Conservation (phyloP, 2,888 invertebrate genomes). For the Marronus borbonicus region DNA sequence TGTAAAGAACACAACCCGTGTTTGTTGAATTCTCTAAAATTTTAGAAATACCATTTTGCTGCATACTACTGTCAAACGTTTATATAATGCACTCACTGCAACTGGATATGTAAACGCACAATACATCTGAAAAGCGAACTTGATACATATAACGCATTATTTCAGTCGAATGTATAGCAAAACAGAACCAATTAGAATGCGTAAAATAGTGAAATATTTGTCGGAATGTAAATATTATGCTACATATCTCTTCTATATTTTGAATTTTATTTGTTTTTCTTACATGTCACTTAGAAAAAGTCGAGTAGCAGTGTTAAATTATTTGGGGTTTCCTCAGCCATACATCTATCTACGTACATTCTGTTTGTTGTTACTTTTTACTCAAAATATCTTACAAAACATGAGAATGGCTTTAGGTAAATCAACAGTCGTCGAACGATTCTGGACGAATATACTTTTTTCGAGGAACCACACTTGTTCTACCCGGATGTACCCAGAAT, state of each 20-base stretch:
- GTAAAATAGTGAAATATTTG: slow-evolving; percentile 30
- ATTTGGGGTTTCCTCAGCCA: slow-evolving; percentile 27
- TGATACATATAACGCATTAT: not conserved
- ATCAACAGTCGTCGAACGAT: slow-evolving; percentile 4
- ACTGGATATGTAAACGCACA: too few species aligned
- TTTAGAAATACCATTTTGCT: too few species aligned
- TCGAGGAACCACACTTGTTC: slow-evolving; percentile 33
- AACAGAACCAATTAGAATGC: slow-evolving; percentile 27
- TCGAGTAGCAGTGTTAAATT: slow-evolving; percentile 28
- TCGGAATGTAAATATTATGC: slow-evolving; percentile 43
- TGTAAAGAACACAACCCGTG: too few species aligned
- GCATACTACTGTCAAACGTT: too few species aligned
- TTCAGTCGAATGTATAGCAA: slow-evolving; percentile 6
- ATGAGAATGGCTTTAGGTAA: slow-evolving; percentile 1
- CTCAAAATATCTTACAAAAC: slow-evolving; percentile 25
- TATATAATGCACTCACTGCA: too few species aligned
- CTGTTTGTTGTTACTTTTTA: not conserved
- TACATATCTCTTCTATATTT: slow-evolving; percentile 35
- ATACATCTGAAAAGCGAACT: too few species aligned
- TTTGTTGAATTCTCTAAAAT: too few species aligned
- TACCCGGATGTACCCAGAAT: slow-evolving; percentile 26
- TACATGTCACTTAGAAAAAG: slow-evolving; percentile 22
- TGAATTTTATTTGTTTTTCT: slow-evolving; percentile 37
- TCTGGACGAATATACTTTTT: slow-evolving; percentile 35
- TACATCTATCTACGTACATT: slow-evolving; percentile 3